Evolutionary conservation across 2,113 vertebrate species (phyloP), one percentile per base, ranked within the genome.

Genomic region (Platichthys flesus): DNA sequence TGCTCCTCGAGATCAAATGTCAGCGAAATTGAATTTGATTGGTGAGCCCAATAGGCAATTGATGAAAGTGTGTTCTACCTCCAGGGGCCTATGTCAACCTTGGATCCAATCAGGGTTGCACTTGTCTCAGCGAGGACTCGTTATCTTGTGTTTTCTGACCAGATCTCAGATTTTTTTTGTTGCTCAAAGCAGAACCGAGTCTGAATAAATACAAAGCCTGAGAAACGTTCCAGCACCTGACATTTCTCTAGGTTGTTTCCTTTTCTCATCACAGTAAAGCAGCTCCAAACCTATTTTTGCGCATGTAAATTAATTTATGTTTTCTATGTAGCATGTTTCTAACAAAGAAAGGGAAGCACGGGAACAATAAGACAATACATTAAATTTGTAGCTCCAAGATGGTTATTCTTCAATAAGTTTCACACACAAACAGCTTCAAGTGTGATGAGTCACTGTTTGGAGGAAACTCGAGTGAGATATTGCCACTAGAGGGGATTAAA

Each of bases 381-480:
- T 5, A 7, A 31, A 31, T 31, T 1, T 31, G 31, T 3, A n/a
- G 4, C 72, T 57, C 42, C 4, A 20, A 64, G 56, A 74, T 56
- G 23, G 76, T 78, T 83, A 21, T 45, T 74, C 61, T 76, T 71
- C 59, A 71, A 72, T 83, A 68, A 62, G 54, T 74, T 83, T 76
- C 58, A 81, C 23, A 31, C 7, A 31, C 6, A 31, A 31, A 31
- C 31, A 66, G 61, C 31, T 73, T 68, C 2, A 1, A 66, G 42
- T 54, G 13, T 56, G 42, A 58, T 77, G 70, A 78, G 63, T 31
- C 31, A 35, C 12, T 3, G 60, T 54, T 65, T 28, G 7, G 20
- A 54, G 26, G 45, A 68, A 83, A 71, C 23, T 8, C 6, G 9
- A 12, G 18, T 2, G 8, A 49, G 55, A 71, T 73, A 31, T 31